phyloP scores from a whole-genome alignment of 2,113 vertebrate genomes.

The Cheirogaleus medius region DNA sequence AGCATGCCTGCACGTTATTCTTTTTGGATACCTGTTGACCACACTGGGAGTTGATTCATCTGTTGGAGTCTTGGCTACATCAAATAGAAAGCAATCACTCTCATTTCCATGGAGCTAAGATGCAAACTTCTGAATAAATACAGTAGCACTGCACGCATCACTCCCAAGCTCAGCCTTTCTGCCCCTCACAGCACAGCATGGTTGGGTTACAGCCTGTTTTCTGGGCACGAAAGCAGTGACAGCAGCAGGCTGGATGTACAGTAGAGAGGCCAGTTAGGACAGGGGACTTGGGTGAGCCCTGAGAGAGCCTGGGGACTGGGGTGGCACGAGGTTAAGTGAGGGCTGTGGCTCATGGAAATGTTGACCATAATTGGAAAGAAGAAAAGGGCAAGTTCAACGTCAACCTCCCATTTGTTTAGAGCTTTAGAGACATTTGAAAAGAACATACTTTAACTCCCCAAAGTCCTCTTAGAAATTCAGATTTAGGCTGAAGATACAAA shows the following conservation, averaged over 20 bases:
- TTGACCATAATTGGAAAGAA: conserved; percentile 68
- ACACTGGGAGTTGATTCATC: not conserved
- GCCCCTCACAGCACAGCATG: not conserved
- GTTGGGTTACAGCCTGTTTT: not conserved
- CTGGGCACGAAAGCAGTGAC: conserved; percentile 50
- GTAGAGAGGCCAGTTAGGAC: not conserved
- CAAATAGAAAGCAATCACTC: not conserved
- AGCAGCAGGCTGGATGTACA: not conserved
- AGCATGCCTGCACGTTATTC: accelerated
- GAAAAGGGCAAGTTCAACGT: conserved; percentile 69
- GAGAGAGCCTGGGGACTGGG: not conserved
- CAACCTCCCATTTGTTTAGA: conserved; percentile 44
- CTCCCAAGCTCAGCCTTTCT: not conserved
- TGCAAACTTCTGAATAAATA: not conserved
- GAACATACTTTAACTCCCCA: conserved; percentile 50
- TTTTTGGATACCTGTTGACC: not conserved
- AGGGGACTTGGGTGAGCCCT: not conserved
- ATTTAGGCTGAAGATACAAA: not conserved
- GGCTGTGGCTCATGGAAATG: conserved; percentile 61
- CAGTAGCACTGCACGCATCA: not conserved
- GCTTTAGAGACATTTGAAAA: not conserved
- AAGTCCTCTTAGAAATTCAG: not conserved
- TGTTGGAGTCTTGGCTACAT: not conserved
- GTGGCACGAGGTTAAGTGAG: conserved; percentile 43
- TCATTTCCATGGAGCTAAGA: not conserved